Conservation (phyloP, 2,888 invertebrate species). For the Eledone cirrhosa region DNA sequence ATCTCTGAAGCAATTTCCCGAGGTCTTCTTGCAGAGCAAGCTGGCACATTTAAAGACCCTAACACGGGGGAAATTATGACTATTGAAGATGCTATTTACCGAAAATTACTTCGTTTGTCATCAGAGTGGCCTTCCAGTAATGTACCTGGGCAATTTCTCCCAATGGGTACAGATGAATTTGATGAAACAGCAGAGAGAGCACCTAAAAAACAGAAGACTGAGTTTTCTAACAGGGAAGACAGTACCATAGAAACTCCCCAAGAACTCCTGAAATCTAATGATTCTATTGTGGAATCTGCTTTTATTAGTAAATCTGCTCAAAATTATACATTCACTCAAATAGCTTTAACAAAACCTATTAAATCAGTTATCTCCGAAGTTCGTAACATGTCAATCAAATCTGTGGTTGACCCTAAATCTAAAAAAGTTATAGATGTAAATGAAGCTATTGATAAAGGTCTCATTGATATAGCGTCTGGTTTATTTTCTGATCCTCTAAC, state of each 20-base stretch:
- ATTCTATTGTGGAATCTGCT: slow-evolving; percentile 46
- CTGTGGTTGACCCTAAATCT: slow-evolving; percentile 66
- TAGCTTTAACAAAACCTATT: slow-evolving; percentile 55
- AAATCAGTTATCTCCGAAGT: slow-evolving; percentile 57
- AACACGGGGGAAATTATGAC: slow-evolving; percentile 82
- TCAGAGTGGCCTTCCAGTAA: slow-evolving; percentile 49
- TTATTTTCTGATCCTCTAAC: slow-evolving; percentile 75
- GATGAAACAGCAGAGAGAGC: slow-evolving; percentile 37
- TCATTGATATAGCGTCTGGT: slow-evolving; percentile 79
- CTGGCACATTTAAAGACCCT: slow-evolving; percentile 79
- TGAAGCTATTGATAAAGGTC: slow-evolving; percentile 84
- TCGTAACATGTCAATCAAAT: slow-evolving; percentile 54
- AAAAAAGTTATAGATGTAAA: slow-evolving; percentile 65
- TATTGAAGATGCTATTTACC: slow-evolving; percentile 79
- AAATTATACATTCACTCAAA: slow-evolving; percentile 55
- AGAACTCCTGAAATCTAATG: not conserved
- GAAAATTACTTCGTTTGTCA: slow-evolving; percentile 50
- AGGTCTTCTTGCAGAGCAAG: slow-evolving; percentile 81
- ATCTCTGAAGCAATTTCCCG: slow-evolving; percentile 83
- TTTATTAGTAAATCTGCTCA: slow-evolving; percentile 41
- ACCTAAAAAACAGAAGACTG: slow-evolving; percentile 38
- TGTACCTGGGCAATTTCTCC: slow-evolving; percentile 30
- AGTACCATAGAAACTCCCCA: not conserved
- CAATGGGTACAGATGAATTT: slow-evolving; percentile 33
- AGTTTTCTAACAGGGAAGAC: slow-evolving; percentile 37